Percentiles rank a stretch among this genome's conserved stretches.
Evolutionary conservation across 2,113 vertebrate species (phyloP).

Genomic region (Meles meles): DNA sequence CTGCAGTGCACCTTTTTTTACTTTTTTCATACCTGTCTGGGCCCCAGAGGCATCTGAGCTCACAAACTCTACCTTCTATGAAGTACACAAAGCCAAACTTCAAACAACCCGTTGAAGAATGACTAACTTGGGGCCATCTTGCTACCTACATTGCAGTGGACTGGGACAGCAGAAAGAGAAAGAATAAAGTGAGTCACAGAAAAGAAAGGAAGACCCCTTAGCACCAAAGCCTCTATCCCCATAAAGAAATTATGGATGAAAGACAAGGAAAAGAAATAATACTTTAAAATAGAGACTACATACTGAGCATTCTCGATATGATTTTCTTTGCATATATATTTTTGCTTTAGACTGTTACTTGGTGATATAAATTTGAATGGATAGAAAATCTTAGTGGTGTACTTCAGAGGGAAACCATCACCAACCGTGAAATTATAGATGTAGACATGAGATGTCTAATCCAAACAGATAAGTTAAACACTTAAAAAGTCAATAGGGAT

Average conservation of each 20-base stretch:
- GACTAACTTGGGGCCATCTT: neutral
- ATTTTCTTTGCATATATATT: neutral
- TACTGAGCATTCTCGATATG: neutral
- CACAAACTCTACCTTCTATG: neutral
- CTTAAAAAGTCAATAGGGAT: neutral
- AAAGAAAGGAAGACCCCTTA: neutral
- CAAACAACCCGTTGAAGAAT: neutral
- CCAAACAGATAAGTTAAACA: neutral
- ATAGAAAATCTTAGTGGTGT: neutral
- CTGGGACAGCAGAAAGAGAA: neutral
- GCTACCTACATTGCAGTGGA: neutral
- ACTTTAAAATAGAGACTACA: constrained; percentile 3
- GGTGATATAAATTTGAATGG: neutral
- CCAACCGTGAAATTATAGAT: neutral
- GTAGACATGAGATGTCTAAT: neutral
- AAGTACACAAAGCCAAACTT: neutral
- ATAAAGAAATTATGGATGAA: neutral
- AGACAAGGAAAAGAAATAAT: neutral
- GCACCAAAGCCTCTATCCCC: neutral
- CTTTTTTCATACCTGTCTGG: neutral
- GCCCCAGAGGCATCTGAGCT: neutral
- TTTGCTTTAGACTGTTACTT: neutral
- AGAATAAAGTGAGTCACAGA: neutral
- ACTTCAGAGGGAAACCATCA: neutral
- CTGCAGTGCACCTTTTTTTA: neutral